A percentile compares a stretch with the other conserved stretches of the same genome.
Conservation (phyloP, 2,113 vertebrate genomes). For the Calypte anna region DNA sequence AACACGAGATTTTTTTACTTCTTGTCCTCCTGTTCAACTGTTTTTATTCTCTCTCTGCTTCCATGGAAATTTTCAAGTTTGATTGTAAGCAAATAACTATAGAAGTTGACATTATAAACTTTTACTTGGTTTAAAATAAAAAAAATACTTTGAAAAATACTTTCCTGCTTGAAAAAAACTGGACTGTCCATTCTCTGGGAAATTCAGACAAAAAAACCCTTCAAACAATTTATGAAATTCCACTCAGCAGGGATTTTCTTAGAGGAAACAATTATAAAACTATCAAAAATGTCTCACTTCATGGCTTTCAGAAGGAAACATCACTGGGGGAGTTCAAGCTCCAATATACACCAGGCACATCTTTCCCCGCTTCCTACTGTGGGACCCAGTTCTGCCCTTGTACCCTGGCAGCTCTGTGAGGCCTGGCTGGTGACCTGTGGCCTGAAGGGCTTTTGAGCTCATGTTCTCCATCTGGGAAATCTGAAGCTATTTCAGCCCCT, state of each 20-base stretch:
- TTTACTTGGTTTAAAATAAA: not conserved
- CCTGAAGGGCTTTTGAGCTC: not conserved
- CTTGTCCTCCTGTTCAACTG: not conserved
- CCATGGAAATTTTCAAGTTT: not conserved
- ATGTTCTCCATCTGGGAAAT: not conserved
- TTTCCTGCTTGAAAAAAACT: constrained; percentile 14
- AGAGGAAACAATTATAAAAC: constrained; percentile 48
- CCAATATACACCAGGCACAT: not conserved
- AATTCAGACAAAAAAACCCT: not conserved
- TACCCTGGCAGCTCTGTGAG: not conserved
- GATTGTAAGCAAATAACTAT: not conserved
- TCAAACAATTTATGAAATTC: not conserved
- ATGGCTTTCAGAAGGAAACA: constrained; percentile 21
- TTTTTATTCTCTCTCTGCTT: not conserved
- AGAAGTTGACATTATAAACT: not conserved
- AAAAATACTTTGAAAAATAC: not conserved
- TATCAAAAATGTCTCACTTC: constrained; percentile 35
- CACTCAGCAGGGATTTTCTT: constrained; percentile 7
- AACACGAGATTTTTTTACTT: not conserved
- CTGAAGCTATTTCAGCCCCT: not conserved
- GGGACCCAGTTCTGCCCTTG: not conserved
- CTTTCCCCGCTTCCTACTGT: not conserved
- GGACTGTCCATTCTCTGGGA: not conserved
- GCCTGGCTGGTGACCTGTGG: not conserved
- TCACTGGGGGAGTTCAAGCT: not conserved